A percentile compares a stretch with the other conserved stretches of the same genome.
These are phyloP conservation scores for Andrena flavipes DNA, from an alignment of 2,888 invertebrate species.

Conservation along the genomic window DNA sequence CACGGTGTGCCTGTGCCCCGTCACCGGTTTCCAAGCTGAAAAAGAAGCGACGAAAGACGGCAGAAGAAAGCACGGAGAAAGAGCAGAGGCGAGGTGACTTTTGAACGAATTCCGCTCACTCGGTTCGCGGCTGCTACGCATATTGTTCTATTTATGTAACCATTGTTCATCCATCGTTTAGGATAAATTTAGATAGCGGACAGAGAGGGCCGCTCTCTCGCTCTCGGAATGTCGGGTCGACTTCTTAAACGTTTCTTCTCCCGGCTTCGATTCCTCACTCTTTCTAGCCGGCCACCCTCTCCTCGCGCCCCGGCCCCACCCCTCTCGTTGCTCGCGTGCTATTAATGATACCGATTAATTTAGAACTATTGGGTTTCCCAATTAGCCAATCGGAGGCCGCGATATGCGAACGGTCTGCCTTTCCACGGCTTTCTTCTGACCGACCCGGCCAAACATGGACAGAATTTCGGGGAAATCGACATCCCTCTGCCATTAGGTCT, in stretches of 20 bases:
- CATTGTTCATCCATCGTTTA: slow-evolving; percentile 85
- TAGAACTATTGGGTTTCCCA: slow-evolving; percentile 85
- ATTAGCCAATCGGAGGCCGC: slow-evolving; percentile 82
- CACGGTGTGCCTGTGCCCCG: slow-evolving; percentile 39
- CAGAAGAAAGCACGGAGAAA: slow-evolving; percentile 56
- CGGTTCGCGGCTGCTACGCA: slow-evolving; percentile 78
- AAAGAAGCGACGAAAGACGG: slow-evolving; percentile 48
- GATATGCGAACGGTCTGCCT: slow-evolving; percentile 63
- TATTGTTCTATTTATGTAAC: slow-evolving; percentile 85
- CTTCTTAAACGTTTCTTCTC: slow-evolving; percentile 83
- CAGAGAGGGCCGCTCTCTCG: slow-evolving; percentile 68
- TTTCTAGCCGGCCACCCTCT: slow-evolving; percentile 71
- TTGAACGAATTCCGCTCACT: slow-evolving; percentile 79
- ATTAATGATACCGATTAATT: slow-evolving; percentile 85
- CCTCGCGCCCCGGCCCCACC: slow-evolving; percentile 58
- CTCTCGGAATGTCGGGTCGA: slow-evolving; percentile 81
- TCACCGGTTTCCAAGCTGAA: slow-evolving; percentile 26
- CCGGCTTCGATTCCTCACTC: slow-evolving; percentile 71
- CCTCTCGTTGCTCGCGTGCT: slow-evolving; percentile 71
- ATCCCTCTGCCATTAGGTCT: slow-evolving; percentile 13
- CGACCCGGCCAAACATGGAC: slow-evolving; percentile 66
- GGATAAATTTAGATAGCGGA: slow-evolving; percentile 82
- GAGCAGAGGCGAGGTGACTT: slow-evolving; percentile 77
- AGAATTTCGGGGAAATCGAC: slow-evolving; percentile 56
- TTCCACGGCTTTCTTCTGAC: slow-evolving; percentile 64